Evolutionary conservation across 2,797 vertebrate species (phyloP).

Genomic region (Sternotherus odoratus): DNA sequence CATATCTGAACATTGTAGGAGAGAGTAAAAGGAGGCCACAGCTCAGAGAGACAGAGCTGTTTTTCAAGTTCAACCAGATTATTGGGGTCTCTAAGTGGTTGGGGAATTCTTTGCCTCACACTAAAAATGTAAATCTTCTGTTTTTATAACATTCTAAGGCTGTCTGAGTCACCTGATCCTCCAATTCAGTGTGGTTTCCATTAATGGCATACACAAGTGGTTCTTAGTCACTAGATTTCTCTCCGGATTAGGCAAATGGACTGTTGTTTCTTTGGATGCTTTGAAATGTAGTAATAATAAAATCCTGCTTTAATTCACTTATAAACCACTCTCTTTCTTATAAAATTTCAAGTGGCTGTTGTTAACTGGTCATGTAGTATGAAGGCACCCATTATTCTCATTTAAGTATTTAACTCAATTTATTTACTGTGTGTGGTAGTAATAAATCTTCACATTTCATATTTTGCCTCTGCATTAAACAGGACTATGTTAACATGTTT

Average conservation of each 20-base stretch:
- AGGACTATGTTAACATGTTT: not conserved
- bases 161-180: not conserved
- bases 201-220: not conserved
- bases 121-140: not conserved
- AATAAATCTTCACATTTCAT: not conserved
- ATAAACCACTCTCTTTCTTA: not conserved
- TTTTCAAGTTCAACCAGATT: not conserved
- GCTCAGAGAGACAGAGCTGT: not conserved
- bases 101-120: not conserved
- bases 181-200: not conserved
- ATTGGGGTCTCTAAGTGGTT: not conserved
- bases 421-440: not conserved
- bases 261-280: not conserved
- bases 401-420: conserved; percentile 15
- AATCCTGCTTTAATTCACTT: not conserved
- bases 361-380: not conserved
- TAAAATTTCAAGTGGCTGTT: not conserved
- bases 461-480: not conserved
- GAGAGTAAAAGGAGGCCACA: not conserved
- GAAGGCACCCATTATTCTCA: not conserved
- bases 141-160: not conserved
- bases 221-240: not conserved
- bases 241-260: not conserved
- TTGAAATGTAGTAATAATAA: not conserved
- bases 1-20: not conserved